These are phyloP conservation scores for Redunca redunca DNA, from an alignment of 2,113 vertebrate genomes.

Conservation along the genomic window DNA sequence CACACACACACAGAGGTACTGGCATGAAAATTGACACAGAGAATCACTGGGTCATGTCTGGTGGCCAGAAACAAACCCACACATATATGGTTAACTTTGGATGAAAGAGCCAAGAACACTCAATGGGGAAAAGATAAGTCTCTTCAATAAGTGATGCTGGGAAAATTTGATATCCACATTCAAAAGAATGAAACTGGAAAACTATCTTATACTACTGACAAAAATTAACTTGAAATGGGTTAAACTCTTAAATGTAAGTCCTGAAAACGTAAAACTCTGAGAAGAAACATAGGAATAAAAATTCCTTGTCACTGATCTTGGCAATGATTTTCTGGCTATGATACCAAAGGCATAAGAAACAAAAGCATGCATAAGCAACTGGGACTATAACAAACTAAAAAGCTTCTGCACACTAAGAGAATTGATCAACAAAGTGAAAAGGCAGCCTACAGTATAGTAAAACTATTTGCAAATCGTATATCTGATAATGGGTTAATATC, in stretches of 20 bases:
- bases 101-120: background rate
- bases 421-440: background rate
- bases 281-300: background rate
- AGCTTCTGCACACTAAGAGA: background rate
- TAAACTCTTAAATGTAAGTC: background rate
- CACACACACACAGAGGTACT: background rate
- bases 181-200: background rate
- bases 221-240: background rate
- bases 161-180: background rate
- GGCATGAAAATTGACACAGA: background rate
- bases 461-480: background rate
- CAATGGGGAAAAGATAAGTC: background rate
- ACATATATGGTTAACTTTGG: background rate
- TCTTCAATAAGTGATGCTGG: background rate
- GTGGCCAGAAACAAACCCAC: background rate
- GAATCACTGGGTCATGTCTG: background rate
- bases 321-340: background rate
- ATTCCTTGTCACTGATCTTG: background rate
- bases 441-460: background rate
- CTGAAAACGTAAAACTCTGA: background rate
- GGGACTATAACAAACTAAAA: background rate
- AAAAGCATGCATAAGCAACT: background rate
- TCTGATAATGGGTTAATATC: background rate
- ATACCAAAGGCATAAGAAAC: background rate
- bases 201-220: background rate